phyloP scores from a whole-genome alignment of 2,113 vertebrate species.

The Catagonus wagneri region DNA sequence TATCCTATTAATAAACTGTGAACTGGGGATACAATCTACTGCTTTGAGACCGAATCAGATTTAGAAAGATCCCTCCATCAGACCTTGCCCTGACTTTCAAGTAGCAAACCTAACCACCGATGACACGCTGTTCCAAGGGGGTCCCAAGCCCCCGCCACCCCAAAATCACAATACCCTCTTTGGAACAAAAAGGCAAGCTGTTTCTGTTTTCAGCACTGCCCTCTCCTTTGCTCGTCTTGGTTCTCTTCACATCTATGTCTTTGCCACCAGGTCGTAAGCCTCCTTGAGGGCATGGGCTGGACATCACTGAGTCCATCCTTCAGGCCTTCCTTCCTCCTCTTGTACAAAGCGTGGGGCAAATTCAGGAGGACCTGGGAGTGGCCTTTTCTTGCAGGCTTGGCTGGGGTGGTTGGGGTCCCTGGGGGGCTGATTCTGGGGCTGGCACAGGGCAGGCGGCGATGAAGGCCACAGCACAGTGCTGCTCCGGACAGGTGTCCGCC shows the following conservation, averaged over 20 bases:
- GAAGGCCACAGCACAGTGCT: too few species aligned
- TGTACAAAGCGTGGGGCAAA: accelerated
- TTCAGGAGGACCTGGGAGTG: accelerated
- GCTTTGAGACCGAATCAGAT: background rate
- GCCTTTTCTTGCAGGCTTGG: accelerated
- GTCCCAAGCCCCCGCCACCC: accelerated
- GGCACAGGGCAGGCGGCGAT: accelerated
- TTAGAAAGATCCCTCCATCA: background rate
- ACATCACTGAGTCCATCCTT: background rate
- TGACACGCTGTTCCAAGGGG: accelerated
- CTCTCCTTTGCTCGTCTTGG: background rate
- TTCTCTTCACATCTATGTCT: background rate
- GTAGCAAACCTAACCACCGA: accelerated
- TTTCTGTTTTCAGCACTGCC: background rate
- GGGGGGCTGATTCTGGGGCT: background rate
- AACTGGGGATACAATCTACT: background rate
- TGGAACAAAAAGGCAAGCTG: background rate
- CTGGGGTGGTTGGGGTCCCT: background rate
- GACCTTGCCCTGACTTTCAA: background rate
- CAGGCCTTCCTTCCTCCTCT: accelerated
- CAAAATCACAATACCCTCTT: accelerated
- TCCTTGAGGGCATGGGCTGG: background rate
- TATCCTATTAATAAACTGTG: background rate
- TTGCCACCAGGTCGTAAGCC: background rate
- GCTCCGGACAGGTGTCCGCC: accelerated